Conservation (phyloP, 2,113 vertebrate genomes). For the Pithys albifrons region DNA sequence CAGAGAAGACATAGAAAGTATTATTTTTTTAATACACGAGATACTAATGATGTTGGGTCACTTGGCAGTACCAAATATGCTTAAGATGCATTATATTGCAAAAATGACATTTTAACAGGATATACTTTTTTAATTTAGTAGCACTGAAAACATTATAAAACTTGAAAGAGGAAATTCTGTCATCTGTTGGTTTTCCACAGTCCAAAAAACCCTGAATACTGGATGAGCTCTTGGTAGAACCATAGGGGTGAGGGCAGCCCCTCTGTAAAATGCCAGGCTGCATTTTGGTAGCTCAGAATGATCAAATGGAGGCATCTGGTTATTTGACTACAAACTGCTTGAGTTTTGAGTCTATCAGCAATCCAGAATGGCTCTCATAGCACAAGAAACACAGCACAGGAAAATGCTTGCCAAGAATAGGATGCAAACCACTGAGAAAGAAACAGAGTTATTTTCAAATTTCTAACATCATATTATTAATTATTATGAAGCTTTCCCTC, state of each 20-base stretch:
- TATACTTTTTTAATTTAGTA: background rate
- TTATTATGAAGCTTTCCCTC: background rate
- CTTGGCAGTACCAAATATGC: background rate
- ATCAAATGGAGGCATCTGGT: background rate
- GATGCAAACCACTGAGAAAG: background rate
- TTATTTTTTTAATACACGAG: background rate
- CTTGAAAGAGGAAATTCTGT: background rate
- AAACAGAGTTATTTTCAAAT: background rate
- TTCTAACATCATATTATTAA: background rate
- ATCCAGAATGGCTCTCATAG: background rate
- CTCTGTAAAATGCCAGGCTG: background rate
- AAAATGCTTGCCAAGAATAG: slow-evolving; percentile 20
- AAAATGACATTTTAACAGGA: background rate
- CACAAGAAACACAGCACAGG: background rate
- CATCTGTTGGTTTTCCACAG: background rate
- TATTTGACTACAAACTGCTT: background rate
- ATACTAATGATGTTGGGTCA: background rate
- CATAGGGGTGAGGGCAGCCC: background rate
- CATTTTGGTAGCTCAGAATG: background rate
- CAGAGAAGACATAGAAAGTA: background rate
- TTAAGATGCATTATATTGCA: background rate
- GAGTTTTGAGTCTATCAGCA: background rate
- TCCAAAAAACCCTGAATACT: background rate
- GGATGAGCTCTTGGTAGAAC: background rate
- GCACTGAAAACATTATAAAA: background rate